phyloP scores from a whole-genome alignment of 2,797 vertebrate species.

The Strix occidentalis region DNA sequence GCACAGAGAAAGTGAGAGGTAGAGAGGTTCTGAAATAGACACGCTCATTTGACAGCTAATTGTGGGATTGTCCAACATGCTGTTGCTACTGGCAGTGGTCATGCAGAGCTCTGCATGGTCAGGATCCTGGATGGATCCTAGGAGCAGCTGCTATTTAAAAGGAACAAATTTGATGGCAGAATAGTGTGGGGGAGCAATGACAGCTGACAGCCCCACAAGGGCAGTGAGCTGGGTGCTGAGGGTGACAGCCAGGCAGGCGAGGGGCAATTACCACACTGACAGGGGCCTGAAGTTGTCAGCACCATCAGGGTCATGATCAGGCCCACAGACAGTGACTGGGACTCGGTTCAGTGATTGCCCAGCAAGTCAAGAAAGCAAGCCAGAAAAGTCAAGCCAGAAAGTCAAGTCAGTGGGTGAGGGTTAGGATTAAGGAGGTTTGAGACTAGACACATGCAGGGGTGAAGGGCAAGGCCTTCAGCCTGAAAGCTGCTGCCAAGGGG shows the following conservation, averaged over 20 bases:
- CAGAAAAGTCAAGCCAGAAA: background rate
- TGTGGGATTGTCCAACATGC: background rate
- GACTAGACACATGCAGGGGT: background rate
- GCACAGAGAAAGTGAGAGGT: background rate
- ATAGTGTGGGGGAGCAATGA: background rate
- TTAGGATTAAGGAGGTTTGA: background rate
- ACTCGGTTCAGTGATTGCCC: background rate
- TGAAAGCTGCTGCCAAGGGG: background rate
- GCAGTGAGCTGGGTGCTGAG: background rate
- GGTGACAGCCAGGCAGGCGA: background rate
- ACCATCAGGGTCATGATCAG: background rate
- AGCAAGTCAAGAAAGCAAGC: background rate
- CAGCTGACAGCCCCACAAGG: background rate
- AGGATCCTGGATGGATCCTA: background rate
- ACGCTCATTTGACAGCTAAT: background rate
- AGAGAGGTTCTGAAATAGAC: background rate
- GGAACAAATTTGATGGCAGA: background rate
- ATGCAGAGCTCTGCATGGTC: background rate
- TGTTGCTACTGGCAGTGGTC: background rate
- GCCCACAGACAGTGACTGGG: background rate
- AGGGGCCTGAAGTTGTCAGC: background rate
- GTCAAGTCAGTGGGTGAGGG: background rate
- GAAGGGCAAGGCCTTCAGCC: background rate
- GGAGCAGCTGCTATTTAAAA: background rate
- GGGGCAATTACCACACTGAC: background rate